Evolutionary conservation across 2,113 vertebrate species (phyloP).

Genomic region (Amazona vittata): DNA sequence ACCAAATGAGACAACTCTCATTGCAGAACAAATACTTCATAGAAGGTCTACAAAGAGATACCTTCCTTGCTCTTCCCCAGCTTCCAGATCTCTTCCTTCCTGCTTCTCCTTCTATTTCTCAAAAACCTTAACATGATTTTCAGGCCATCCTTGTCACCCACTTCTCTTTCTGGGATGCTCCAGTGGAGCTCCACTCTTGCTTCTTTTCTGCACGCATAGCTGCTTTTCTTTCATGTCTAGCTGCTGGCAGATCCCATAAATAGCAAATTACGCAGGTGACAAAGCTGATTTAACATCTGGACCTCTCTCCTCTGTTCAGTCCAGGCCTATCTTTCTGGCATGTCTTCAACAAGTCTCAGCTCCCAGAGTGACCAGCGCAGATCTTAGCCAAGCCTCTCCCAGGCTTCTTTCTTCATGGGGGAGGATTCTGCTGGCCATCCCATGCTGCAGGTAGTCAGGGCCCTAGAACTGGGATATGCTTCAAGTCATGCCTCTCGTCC

Average conservation of each 20-base stretch:
- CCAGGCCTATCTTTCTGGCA: not conserved
- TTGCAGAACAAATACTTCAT: not conserved
- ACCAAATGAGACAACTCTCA: not conserved
- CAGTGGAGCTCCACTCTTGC: not conserved
- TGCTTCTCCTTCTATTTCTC: not conserved
- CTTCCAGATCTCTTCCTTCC: not conserved
- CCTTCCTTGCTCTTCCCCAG: not conserved
- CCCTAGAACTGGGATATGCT: not conserved
- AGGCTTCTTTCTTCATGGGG: not conserved
- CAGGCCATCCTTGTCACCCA: not conserved
- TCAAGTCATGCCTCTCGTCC: rapidly evolving
- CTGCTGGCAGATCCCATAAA: not conserved
- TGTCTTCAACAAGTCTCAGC: not conserved
- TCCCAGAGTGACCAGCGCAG: not conserved
- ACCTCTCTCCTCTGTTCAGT: not conserved
- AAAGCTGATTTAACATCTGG: not conserved
- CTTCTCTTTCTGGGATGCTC: not conserved
- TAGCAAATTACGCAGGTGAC: not conserved
- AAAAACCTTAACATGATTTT: not conserved
- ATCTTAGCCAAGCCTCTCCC: not conserved
- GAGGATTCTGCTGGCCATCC: not conserved
- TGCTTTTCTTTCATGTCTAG: not conserved
- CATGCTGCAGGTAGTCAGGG: not conserved
- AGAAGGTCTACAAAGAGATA: not conserved
- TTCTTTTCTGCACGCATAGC: not conserved